Evolutionary conservation across 2,797 vertebrate species (phyloP), one percentile per base, ranked within the genome.

Genomic region (Thalassophryne amazonica): DNA sequence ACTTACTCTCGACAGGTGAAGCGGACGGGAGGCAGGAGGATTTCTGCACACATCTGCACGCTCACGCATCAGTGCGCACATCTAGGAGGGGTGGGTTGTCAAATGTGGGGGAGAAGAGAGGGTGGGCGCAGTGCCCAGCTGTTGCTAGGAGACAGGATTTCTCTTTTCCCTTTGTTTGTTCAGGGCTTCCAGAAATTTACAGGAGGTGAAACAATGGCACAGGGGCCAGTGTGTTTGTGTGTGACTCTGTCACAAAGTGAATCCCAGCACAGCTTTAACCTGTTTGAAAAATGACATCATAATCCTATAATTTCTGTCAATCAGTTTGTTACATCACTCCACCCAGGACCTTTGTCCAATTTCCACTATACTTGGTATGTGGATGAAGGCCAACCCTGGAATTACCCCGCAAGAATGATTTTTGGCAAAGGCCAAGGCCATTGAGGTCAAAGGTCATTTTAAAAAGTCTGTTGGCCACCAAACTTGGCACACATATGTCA

Each of bases 71-170:
- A 3, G 13, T 52, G 41, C 66, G 62, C 74, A 67, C 54, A 42
- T 61, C 59, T 31, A 50, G 32, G 39, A 53, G 29, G 15, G 50
- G 51, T 20, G 59, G 41, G 59, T 40, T n/a, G 45, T 69, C 31
- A 65, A 68, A 43, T 51, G 35, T 51, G 46, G 57, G 53, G 48
- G 61, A 66, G 50, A 23, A 50, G 33, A 33, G 58, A 57, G 50
- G 50, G 65, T 54, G 72, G 72, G 74, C 14, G 36, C 64, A 61
- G 59, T 66, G 64, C 60, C 52, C 59, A 75, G 80, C 58, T 83
- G 89, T 92, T 91, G 91, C 90, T 91, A 91, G 88, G 91, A 87
- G 76, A 92, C 89, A 0, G 51, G 17, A 58, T 84, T 73, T 76
- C 54, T 34, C 60, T 48, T 54, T 73, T 68, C 57, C 73, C 77